A percentile compares a stretch with the other conserved stretches of the same genome.
Evolutionary conservation across 2,113 vertebrate species (phyloP).

Genomic region (Tenebrosternarchus preto): DNA sequence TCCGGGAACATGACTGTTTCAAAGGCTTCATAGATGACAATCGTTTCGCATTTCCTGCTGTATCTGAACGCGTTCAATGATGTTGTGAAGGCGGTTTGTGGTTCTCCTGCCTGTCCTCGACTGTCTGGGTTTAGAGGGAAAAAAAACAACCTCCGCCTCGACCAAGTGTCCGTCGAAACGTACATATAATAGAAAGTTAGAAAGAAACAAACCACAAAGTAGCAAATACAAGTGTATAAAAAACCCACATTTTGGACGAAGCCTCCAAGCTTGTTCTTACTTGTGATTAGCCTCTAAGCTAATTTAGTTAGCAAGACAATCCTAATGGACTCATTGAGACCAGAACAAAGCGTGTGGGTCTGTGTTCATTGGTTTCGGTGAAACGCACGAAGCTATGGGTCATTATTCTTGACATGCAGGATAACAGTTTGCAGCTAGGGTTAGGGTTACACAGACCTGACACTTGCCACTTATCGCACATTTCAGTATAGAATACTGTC

Average conservation of each 20-base stretch:
- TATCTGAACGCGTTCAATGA: not conserved
- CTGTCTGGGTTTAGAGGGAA: not conserved
- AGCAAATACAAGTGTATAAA: not conserved
- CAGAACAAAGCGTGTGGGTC: not conserved
- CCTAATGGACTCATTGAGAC: constrained; percentile 21
- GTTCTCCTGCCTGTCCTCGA: not conserved
- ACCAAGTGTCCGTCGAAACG: not conserved
- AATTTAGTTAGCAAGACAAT: not conserved
- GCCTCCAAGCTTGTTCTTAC: not conserved
- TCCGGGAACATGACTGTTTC: no score
- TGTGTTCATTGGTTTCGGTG: no score
- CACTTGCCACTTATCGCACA: not conserved
- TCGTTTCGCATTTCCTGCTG: no score
- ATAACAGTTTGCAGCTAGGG: no score
- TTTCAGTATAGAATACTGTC: not conserved
- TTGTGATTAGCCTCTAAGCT: constrained; percentile 9
- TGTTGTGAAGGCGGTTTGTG: not conserved
- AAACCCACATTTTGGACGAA: not conserved
- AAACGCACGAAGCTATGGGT: constrained; percentile 1
- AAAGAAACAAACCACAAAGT: not conserved
- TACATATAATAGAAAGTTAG: not conserved
- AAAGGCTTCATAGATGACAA: no score
- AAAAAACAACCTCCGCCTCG: not conserved
- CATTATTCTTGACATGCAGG: not conserved
- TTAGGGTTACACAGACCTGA: not conserved